Percentiles rank a stretch among this genome's conserved stretches.
These are phyloP conservation scores for Cyaniris semiargus DNA, from an alignment of 2,888 invertebrate species.

Conservation along the genomic window DNA sequence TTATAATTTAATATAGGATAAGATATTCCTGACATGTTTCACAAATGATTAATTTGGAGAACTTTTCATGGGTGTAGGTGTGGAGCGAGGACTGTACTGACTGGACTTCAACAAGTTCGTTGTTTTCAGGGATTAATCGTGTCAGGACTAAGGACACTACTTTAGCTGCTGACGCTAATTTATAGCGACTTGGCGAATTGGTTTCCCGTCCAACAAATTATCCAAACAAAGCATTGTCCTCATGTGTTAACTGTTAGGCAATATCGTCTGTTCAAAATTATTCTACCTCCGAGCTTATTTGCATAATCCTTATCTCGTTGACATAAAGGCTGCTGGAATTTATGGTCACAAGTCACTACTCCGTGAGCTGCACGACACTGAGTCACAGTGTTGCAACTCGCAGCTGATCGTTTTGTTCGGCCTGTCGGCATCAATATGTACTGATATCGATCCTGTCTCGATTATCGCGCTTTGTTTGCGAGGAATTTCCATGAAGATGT, in stretches of 20 bases:
- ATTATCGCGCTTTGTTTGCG: background rate
- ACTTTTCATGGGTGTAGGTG: background rate
- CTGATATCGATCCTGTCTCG: slow-evolving; percentile 7
- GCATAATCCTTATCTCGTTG: background rate
- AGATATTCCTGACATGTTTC: background rate
- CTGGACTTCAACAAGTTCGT: background rate
- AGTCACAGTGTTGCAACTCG: slow-evolving; percentile 12
- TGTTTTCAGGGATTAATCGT: background rate
- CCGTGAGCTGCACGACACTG: background rate
- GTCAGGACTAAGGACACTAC: background rate
- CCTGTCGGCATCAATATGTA: background rate
- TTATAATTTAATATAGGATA: too few relatives aligned
- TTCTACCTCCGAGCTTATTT: background rate
- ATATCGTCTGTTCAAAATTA: background rate
- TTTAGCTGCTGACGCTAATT: background rate
- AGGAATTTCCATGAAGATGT: background rate
- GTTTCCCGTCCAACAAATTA: background rate
- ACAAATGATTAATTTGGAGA: background rate
- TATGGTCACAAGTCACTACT: background rate
- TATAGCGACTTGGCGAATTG: background rate
- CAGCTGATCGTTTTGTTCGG: slow-evolving; percentile 3
- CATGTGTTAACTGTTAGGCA: background rate
- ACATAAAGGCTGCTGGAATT: background rate
- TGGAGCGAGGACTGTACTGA: background rate
- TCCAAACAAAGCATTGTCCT: slow-evolving; percentile 5